Base-by-base conservation (phyloP, 2,888 invertebrate genomes). In the Kryphioiulus occultus region DNA sequence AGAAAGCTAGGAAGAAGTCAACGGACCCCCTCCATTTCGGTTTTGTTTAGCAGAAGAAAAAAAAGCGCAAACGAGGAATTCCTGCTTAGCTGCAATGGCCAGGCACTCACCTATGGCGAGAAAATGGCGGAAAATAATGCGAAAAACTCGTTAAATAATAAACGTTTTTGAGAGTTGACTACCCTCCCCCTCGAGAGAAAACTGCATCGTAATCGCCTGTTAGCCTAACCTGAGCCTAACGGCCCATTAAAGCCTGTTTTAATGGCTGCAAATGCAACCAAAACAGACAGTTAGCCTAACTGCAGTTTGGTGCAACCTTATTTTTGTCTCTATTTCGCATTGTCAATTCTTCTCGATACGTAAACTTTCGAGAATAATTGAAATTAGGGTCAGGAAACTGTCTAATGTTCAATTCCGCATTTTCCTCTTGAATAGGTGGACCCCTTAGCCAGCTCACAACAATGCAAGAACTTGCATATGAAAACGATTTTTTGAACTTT, bases 1-100 rank as follows among this genome's bases (percentile, higher is more conserved):
- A 84, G 35, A 68, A 68, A 68, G n/a, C n/a, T n/a, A n/a, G 35
- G 84, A 39, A 84, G 42, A 84, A 39, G 84, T 84, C 84, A 84
- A 84, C 15, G 84, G 84, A 84, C 84, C 84, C 35, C 84, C 68
- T 68, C 26, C 68, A 26, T 68, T 68, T 68, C 68, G 68, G 68
- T 68, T 68, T 68, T 68, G 68, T 68, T 68, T 68, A 10, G 19
- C 19, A 2, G 26, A 68, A 68, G 3, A 59, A 59, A 59, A 59
- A 68, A 68, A 10, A 22, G 26, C 1, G 0, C 68, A 1, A 1
- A 9, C 22, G 17, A 68, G 22, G 68, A 68, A 68, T 68, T 68
- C 68, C 26, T 68, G 68, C 68, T 68, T 7, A 10, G 68, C 5
- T 26, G 68, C 26, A 26, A 68, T 68, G 68, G 22, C 5, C 22